Conservation (phyloP, 2,888 invertebrate genomes). For the Tachystola acroxantha region DNA sequence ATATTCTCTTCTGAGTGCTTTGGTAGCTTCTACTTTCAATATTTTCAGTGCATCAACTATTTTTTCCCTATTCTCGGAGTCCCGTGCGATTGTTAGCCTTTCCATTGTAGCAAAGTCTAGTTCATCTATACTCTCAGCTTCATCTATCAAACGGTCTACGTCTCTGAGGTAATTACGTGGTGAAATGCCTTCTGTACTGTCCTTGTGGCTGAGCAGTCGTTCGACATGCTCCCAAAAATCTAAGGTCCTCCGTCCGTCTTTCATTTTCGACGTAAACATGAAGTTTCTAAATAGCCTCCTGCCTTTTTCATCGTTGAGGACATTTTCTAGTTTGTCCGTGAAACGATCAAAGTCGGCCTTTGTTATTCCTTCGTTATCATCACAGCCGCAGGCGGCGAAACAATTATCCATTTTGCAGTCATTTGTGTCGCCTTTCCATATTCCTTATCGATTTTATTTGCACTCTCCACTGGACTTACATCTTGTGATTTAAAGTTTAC, state of each 20-base stretch:
- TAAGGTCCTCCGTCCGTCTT: constrained; percentile 50
- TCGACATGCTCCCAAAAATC: constrained; percentile 66
- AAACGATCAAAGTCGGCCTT: constrained; percentile 70
- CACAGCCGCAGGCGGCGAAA: constrained; percentile 67
- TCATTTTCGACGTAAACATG: constrained; percentile 62
- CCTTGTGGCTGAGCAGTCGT: constrained; percentile 45
- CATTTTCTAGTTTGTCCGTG: constrained; percentile 72
- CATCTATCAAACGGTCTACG: constrained; percentile 49
- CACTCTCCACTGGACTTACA: constrained; percentile 4
- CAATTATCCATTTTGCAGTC: constrained; percentile 66
- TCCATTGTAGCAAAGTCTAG: constrained; percentile 65
- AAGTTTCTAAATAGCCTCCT: constrained; percentile 64
- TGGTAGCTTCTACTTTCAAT: constrained; percentile 58
- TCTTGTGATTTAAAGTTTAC: neutral
- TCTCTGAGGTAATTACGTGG: constrained; percentile 45
- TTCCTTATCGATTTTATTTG: constrained; percentile 48
- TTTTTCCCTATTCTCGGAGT: constrained; percentile 49
- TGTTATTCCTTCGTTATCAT: constrained; percentile 58
- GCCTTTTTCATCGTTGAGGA: constrained; percentile 66
- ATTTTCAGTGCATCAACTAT: constrained; percentile 49
- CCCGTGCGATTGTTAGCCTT: constrained; percentile 45
- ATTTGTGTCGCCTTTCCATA: constrained; percentile 40
- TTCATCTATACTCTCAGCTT: constrained; percentile 62
- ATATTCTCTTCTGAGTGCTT: constrained; percentile 60
- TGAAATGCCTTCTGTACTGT: constrained; percentile 46